phyloP scores from a whole-genome alignment of 2,113 vertebrate species.

The Diglossa brunneiventris region DNA sequence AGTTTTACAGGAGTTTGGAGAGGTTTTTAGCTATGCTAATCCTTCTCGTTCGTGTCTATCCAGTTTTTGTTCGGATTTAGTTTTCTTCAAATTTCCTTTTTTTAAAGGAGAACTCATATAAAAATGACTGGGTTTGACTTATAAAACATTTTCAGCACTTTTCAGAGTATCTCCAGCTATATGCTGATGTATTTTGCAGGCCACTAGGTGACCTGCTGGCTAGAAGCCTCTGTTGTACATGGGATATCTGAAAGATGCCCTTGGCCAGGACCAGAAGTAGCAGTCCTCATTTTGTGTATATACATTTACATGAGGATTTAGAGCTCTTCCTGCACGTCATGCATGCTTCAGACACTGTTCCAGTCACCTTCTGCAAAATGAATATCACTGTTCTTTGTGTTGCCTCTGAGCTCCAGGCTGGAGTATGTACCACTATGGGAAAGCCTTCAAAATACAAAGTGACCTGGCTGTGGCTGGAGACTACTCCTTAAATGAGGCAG shows the following conservation, averaged over 20 bases:
- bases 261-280: neutral
- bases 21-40: neutral
- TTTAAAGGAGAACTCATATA: neutral
- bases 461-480: neutral
- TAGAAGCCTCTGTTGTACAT: neutral
- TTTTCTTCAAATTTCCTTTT: neutral
- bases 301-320: neutral
- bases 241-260: neutral
- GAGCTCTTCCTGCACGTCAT: neutral
- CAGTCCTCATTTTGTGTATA: neutral
- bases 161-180: neutral
- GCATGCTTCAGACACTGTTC: neutral
- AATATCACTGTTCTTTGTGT: neutral
- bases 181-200: neutral
- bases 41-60: neutral
- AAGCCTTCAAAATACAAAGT: neutral
- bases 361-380: neutral
- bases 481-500: neutral
- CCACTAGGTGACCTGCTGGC: neutral
- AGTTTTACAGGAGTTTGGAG: constrained; percentile 6
- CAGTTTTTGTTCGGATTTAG: neutral
- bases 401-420: neutral
- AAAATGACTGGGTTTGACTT: neutral
- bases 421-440: neutral
- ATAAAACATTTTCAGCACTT: neutral